Conservation (phyloP, 2,888 invertebrate species). For the Deladenus siricidicola region DNA sequence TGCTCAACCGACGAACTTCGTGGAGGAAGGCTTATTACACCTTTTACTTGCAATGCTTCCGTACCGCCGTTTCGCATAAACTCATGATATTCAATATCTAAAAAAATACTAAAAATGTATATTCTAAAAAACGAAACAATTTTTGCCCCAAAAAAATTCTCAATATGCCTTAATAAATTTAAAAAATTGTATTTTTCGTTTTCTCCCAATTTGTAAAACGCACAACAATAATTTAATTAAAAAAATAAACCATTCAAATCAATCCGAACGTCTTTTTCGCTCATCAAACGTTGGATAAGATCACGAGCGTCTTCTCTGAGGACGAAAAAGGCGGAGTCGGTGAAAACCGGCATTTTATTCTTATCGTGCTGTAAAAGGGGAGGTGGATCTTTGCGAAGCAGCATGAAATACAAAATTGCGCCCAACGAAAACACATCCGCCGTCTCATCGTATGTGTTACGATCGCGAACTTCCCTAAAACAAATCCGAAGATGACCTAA, state of each 20-base stretch:
- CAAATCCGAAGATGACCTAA: neutral
- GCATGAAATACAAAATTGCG: constrained; percentile 12
- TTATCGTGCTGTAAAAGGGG: neutral
- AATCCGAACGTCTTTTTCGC: neutral
- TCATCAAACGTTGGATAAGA: neutral
- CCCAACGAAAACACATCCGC: constrained; percentile 17
- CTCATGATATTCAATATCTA: too few relatives aligned
- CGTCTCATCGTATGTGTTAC: constrained; percentile 5
- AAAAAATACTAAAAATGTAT: too few relatives aligned
- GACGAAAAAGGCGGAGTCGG: neutral
- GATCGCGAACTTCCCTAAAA: constrained; percentile 11
- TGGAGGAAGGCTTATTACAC: too few relatives aligned
- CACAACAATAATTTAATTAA: too few relatives aligned
- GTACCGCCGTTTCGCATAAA: too few relatives aligned
- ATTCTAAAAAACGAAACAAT: too few relatives aligned
- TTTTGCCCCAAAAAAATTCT: too few relatives aligned
- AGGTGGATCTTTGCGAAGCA: constrained; percentile 2
- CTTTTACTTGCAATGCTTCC: too few relatives aligned
- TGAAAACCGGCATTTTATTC: neutral
- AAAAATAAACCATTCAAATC: neutral
- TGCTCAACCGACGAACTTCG: too few relatives aligned
- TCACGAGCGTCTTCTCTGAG: neutral
- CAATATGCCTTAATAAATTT: too few relatives aligned
- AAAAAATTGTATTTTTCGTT: too few relatives aligned
- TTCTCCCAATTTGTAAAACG: too few relatives aligned